Evolutionary conservation across 1,140 invertebrate genomes (phyloP), one percentile per base, ranked within the genome.

Genomic region (Temnothorax nylanderi): DNA sequence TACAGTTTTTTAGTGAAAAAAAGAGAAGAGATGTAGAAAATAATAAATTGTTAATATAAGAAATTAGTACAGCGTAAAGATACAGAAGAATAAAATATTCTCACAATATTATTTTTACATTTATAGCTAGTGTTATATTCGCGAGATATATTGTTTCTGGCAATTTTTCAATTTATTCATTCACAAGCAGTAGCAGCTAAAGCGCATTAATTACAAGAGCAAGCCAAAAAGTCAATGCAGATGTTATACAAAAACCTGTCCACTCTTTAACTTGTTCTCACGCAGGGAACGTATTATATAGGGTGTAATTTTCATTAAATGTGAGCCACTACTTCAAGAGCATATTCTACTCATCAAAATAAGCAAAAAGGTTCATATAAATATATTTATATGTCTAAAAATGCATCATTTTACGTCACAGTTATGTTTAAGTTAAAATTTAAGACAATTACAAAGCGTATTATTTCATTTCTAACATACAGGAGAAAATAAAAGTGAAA

Each of bases 1-100:
- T 56, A 34, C 41, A 81, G 7, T 60, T 64, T 18, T 58, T 3
- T 37, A 32, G 3, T 26, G 26, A 26, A 26, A 54, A 69, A 62
- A 75, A 34, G 2, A 32, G 8, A 34, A 4, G 18, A 64, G 64
- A 64, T 64, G 6, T 21, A 3, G 41, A n/a, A 75, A 16, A 69
- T 21, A 47, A n/a, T 47, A 13, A 65, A 32, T 47, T 77, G 26
- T 78, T 47, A 78, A 65, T 78, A 34, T 34, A n/a, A 44, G 32
- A 65, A 77, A 34, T 65, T 32, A 34, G 18, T 11, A 56, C 41
- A 76, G 18, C 4, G 11, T 54, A 72, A 76, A 58, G n/a, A 21
- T 13, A 37, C 2, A 21, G 34, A 21, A 21, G 0, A 37, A 51
- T 34, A 37, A 54, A 74, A 37, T 76, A 58, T 58, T 58, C n/a